Evolutionary conservation across 2,797 vertebrate species (phyloP), one percentile per base, ranked within the genome.

Genomic region (Zalophus californianus): DNA sequence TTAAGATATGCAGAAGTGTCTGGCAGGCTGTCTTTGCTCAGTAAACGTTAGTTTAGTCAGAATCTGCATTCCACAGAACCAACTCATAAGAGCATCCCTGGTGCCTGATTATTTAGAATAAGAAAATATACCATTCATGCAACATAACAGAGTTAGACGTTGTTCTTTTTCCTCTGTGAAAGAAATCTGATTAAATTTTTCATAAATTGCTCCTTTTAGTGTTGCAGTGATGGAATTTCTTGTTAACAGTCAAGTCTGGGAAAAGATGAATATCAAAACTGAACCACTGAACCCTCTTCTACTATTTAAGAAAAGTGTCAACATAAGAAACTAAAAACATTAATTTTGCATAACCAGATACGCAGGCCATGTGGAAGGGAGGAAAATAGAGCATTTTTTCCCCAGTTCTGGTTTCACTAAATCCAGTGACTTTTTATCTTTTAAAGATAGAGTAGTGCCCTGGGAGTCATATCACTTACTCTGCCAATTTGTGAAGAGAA

Each of bases 121-220:
- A 72, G 56, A 86, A 95, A 94, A 89, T 11, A 23, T 4, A 56
- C 16, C 23, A 93, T 84, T 73, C 85, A 20, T 83, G 83, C 23
- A 86, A 32, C 29, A 75, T 58, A 48, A 50, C 27, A 78, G 64
- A 86, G 35, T 14, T 64, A 89, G 27, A 66, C 29, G 41, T 72
- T 64, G 25, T 73, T 78, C 29, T 87, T 95, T 75, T 91, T 23
- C 29, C 35, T 87, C 52, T 79, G 23, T 94, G 52, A 85, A 94
- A 92, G 27, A 84, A 52, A 8, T 58, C 32, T 38, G 70, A 78
- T 91, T 92, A 86, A 82, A 78, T 60, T 78, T 92, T 90, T 94
- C n/a, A 21, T 66, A 77, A 85, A 12, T 93, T 86, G 9, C 32
- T 94, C 56, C 56, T 60, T n/a, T 93, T 78, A 41, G 13, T 56